Conservation (phyloP, 2,888 invertebrate genomes). For the Tanypteryx hageni region DNA sequence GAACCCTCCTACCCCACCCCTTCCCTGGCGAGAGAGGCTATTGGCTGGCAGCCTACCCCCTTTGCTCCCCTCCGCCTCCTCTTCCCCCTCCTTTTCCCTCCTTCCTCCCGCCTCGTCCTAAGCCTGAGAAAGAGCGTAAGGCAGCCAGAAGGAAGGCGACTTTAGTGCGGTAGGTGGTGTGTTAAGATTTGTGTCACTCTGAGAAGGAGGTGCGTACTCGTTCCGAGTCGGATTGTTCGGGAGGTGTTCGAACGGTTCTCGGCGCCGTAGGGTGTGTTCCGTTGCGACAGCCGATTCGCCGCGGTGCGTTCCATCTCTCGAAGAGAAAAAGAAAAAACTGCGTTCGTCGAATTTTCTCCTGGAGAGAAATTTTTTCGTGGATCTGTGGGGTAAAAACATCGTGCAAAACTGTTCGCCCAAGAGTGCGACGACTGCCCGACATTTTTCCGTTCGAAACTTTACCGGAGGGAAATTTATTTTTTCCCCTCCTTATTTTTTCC, state of each 20-base stretch:
- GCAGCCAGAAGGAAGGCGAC: slow-evolving; percentile 55
- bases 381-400: background rate
- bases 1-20: slow-evolving; percentile 24
- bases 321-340: background rate
- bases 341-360: background rate
- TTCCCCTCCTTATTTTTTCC: background rate
- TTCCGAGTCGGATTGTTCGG: background rate
- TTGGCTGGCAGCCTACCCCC: slow-evolving; percentile 9
- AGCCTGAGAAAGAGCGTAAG: background rate
- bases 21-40: background rate
- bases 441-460: background rate
- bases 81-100: background rate
- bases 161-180: slow-evolving; percentile 13
- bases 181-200: background rate
- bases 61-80: slow-evolving; percentile 16
- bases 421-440: background rate
- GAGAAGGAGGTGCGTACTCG: background rate
- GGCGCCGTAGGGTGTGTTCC: background rate
- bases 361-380: background rate
- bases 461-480: background rate
- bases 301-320: no score
- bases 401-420: background rate
- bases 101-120: background rate
- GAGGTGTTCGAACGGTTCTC: background rate
- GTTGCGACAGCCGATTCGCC: background rate